phyloP scores from a whole-genome alignment of 1,140 invertebrate genomes.

The Agrilus planipennis region DNA sequence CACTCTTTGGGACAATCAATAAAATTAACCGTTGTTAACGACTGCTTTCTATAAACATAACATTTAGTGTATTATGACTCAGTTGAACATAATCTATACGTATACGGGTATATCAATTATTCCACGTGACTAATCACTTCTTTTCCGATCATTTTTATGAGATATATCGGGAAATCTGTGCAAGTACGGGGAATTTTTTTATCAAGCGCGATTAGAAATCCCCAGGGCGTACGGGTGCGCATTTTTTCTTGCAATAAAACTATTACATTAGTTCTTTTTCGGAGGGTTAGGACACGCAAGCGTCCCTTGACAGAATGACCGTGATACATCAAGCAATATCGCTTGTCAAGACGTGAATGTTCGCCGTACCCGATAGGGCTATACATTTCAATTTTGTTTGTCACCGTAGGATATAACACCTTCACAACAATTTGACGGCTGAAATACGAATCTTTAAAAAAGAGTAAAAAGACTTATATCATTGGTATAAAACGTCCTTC shows the following conservation, averaged over 20 bases:
- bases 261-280: slow-evolving; percentile 34
- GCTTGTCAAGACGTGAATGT: slow-evolving; percentile 29
- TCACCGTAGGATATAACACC: slow-evolving; percentile 22
- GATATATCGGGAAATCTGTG: slow-evolving; percentile 4
- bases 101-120: too few species aligned
- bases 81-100: too few species aligned
- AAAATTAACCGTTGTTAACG: too few species aligned
- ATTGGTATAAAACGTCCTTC: too few species aligned
- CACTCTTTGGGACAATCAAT: too few species aligned
- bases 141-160: too few species aligned
- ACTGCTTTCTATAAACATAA: too few species aligned
- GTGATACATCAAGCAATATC: slow-evolving; percentile 36
- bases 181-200: slow-evolving; percentile 7
- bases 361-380: slow-evolving; percentile 24
- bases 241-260: slow-evolving; percentile 33
- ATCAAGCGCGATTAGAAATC: not conserved
- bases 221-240: slow-evolving; percentile 8
- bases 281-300: slow-evolving; percentile 14
- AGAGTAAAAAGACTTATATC: too few species aligned
- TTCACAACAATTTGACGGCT: too few species aligned
- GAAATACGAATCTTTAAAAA: too few species aligned
- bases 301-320: slow-evolving; percentile 32
- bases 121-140: too few species aligned
- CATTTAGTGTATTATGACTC: too few species aligned
- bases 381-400: slow-evolving; percentile 35